Conservation (phyloP, 2,113 vertebrate species). For the Trematomus loennbergii region DNA sequence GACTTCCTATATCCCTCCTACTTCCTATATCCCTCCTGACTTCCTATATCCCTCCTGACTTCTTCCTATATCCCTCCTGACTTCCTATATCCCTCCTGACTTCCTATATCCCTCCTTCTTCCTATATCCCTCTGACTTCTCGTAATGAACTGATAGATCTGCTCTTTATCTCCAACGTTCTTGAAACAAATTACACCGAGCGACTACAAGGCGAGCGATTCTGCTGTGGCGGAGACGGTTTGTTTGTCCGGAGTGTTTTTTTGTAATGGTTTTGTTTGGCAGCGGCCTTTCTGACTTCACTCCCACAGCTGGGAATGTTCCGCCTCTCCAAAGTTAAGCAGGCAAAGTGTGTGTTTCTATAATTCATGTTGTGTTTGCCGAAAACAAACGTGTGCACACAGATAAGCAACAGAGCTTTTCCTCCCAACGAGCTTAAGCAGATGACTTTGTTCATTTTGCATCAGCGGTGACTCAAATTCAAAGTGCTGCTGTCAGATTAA, state of each 20-base stretch:
- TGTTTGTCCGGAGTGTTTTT: constrained; percentile 35
- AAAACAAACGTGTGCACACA: constrained; percentile 40
- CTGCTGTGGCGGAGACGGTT: constrained; percentile 26
- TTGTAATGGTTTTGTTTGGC: constrained; percentile 46
- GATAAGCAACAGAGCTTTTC: constrained; percentile 48
- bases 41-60: too few relatives aligned
- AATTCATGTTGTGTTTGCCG: constrained; percentile 63
- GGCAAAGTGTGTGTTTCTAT: constrained; percentile 66
- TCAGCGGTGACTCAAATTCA: constrained; percentile 40
- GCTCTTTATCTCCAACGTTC: constrained; percentile 56
- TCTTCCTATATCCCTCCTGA: too few relatives aligned
- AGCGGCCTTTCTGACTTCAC: constrained; percentile 48
- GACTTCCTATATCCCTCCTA: too few relatives aligned
- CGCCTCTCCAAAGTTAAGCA: constrained; percentile 55
- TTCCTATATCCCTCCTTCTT: too few relatives aligned
- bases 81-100: too few relatives aligned
- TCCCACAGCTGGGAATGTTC: constrained; percentile 58
- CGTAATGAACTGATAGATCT: constrained; percentile 56
- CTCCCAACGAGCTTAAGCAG: constrained; percentile 27
- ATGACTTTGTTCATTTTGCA: constrained; percentile 46
- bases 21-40: too few relatives aligned
- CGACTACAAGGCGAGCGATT: constrained; percentile 55
- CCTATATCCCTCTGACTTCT: not conserved
- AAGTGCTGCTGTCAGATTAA: constrained; percentile 36
- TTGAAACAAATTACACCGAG: constrained; percentile 51